Conservation (phyloP, 2,888 invertebrate genomes). For the Nycteola revayana region DNA sequence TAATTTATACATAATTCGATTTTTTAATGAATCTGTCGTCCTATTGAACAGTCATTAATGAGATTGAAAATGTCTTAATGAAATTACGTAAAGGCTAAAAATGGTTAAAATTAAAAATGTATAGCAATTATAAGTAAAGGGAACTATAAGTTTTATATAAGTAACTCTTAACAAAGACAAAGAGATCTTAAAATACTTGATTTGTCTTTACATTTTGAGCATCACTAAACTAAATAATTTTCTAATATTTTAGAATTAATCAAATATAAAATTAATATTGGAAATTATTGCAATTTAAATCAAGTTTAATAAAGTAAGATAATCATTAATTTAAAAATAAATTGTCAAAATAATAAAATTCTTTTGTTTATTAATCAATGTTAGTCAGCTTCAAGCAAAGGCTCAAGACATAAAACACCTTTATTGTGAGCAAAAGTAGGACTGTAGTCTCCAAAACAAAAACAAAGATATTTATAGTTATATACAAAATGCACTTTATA, state of each 20-base stretch:
- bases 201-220: conserved; percentile 65
- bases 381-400: conserved; percentile 35
- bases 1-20: too few relatives aligned
- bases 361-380: conserved; percentile 15
- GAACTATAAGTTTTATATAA: conserved; percentile 22
- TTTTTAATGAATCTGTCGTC: too few relatives aligned
- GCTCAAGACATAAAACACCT: too few relatives aligned
- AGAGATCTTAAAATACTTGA: conserved; percentile 43
- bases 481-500: too few relatives aligned
- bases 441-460: too few relatives aligned
- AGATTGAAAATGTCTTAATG: too few relatives aligned
- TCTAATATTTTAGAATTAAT: conserved; percentile 32
- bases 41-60: too few relatives aligned
- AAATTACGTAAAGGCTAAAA: too few relatives aligned
- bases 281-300: conserved; percentile 46
- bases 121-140: conserved; percentile 26
- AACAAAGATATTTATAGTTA: too few relatives aligned
- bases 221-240: conserved; percentile 45
- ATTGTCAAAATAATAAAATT: conserved; percentile 27
- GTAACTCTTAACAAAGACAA: conserved; percentile 30
- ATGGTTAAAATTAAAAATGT: too few relatives aligned
- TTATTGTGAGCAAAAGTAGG: too few relatives aligned
- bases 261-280: conserved; percentile 35
- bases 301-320: conserved; percentile 40
- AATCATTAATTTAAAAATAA: conserved; percentile 31